Base-by-base conservation (phyloP, 2,797 vertebrate genomes). In the Protosalanx chinensis region DNA sequence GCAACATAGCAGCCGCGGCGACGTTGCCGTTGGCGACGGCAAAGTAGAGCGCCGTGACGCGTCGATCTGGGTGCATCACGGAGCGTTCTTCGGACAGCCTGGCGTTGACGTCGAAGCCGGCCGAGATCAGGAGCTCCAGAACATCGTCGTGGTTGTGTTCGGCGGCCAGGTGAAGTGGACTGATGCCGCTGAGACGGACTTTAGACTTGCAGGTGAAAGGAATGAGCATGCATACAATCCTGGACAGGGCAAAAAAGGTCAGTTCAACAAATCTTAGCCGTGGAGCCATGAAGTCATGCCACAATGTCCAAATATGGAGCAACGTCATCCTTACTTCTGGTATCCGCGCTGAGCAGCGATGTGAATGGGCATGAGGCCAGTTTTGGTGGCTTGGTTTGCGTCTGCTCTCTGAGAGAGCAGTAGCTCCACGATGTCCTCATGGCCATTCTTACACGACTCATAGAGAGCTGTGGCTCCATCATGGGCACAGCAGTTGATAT, bases 391-490 rank as follows among this genome's bases (percentile, higher is more conserved):
- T 88, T 91, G 95, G 88, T 98, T 99, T 81, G 96, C 93, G 2
- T 99, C 95, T 0, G 96, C 96, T 0, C 90, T 95, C 76, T 96
- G 95, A 0, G 94, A 93, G 60, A 98, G 84, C 41, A 99, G 95
- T 13, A 98, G 91, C 73, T 94, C 88, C 76, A 96, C 94, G 1
- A 93, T 80, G 0, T 82, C 75, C 33, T 89, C 75, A 0, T 98
- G 96, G 15, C 91, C 94, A 0, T 98, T 98, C 89, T 99, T 99
- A 79, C 91, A 88, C 30, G 96, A 94, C 88, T 99, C 97, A 12
- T 94, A 98, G 72, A 99, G 92, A 46, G 97, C 93, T 0, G 95
- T 95, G 0, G 96, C 95, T 0, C 91, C 92, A 68, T 99, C 96
- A 6, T 91, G 87, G 56, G 96, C 97, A 84, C 97, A 95, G 2